Base-by-base conservation (phyloP, 2,888 invertebrate genomes). In the Norana najaformis region DNA sequence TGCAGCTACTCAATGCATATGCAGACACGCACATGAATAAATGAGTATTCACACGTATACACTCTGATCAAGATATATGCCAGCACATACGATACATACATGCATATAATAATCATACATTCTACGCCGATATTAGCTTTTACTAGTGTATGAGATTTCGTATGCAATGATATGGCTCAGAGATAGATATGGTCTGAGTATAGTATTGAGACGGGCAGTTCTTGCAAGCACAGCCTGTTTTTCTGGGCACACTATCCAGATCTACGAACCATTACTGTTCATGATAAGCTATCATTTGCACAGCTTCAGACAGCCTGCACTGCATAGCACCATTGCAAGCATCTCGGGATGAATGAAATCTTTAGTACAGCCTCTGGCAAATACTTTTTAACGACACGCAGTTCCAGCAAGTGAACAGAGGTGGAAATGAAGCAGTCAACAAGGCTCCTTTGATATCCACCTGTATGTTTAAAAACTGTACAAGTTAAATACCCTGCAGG, bases 331-430 rank as follows among this genome's bases (percentile, higher is more conserved):
- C n/a, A n/a, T n/a, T n/a, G n/a, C n/a, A n/a, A n/a, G n/a, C 69
- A n/a, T 69, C 69, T 69, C 69, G 11, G 69, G n/a, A 69, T 69
- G 69, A 69, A 69, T 69, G 30, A 69, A 69, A 69, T n/a, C 69
- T 0, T 16, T 69, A 30, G 69, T n/a, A 69, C 69, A 69, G 69
- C 69, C 69, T 30, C n/a, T 69, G 69, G 69, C 69, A n/a, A 69
- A 69, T 69, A 69, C 69, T 69, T 69, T 69, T 69, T 69, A 69
- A 69, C 69, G 69, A 69, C 69, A 69, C n/a, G 69, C 69, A 11
- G 69, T n/a, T 69, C 69, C n/a, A 69, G 69, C 69, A 69, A 69
- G 69, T 1, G n/a, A n/a, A n/a, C n/a, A n/a, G n/a, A n/a, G n/a
- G n/a, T n/a, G n/a, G 69, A 69, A n/a, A 30, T 3, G 69, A 69